Evolutionary conservation across 2,113 vertebrate species (phyloP).

Genomic region (Pelodiscus sinensis): DNA sequence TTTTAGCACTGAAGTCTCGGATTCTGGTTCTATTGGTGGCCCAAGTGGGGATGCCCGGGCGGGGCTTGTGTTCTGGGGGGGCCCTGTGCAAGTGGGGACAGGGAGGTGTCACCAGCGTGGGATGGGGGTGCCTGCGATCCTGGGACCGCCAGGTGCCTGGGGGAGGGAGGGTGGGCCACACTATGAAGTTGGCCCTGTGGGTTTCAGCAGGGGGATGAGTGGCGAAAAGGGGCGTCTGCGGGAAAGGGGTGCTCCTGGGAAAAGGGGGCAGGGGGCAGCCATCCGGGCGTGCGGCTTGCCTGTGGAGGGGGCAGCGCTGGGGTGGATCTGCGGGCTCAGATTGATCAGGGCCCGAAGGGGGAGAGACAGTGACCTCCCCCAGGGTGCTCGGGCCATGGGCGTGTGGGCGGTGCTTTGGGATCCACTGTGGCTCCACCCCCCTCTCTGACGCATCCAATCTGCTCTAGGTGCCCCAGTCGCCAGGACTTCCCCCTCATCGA

Average conservation of each 20-base stretch:
- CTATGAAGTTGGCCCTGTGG: too few relatives aligned
- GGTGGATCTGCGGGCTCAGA: neutral
- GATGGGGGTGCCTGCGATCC: neutral
- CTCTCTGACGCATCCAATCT: too few relatives aligned
- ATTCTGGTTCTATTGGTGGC: neutral
- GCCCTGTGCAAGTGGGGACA: neutral
- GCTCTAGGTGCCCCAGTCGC: slow-evolving; percentile 86
- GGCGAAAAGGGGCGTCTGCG: neutral
- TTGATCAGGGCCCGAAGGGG: neutral
- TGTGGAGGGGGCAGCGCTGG: neutral
- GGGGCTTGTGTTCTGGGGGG: neutral
- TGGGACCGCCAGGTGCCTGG: neutral
- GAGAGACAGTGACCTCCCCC: neutral
- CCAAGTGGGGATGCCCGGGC: neutral
- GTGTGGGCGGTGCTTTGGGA: neutral
- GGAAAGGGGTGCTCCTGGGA: neutral
- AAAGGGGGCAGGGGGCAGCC: neutral
- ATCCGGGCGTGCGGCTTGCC: neutral
- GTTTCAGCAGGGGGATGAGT: too few relatives aligned
- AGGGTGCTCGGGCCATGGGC: neutral
- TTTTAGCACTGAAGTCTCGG: neutral
- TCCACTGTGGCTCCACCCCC: rapidly evolving
- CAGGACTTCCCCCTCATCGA: slow-evolving; percentile 92
- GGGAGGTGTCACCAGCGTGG: neutral
- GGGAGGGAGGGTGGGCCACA: too few relatives aligned